Percentiles rank a stretch among this genome's conserved stretches.
Evolutionary conservation across 1,140 invertebrate species (phyloP).

Genomic region (Pseudoatta argentina): DNA sequence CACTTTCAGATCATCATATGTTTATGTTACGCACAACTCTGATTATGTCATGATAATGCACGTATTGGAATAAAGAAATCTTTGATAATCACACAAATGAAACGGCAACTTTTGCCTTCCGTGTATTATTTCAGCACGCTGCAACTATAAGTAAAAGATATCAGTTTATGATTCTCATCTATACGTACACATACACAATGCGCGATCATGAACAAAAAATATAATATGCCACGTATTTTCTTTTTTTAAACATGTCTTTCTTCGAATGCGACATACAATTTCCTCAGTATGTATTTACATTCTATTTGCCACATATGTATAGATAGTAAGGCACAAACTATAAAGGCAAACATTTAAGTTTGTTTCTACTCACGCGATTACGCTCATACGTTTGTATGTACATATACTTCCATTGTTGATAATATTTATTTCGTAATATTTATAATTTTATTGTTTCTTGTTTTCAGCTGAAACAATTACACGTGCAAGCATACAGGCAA

Average conservation of each 20-base stretch:
- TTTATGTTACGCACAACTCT: neutral
- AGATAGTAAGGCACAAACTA: constrained; percentile 19
- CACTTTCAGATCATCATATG: neutral
- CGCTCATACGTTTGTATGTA: neutral
- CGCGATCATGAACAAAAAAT: neutral
- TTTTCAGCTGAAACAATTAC: neutral
- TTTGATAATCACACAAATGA: neutral
- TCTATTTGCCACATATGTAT: constrained; percentile 1
- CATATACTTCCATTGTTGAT: neutral
- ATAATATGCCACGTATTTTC: neutral
- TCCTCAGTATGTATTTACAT: neutral
- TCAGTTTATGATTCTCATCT: neutral
- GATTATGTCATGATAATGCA: neutral
- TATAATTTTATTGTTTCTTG: neutral
- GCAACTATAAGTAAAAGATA: neutral
- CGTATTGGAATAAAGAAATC: neutral
- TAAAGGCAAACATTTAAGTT: neutral
- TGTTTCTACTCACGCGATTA: constrained; percentile 4
- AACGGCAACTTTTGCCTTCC: neutral
- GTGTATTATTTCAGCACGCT: neutral
- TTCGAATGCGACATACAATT: constrained; percentile 1
- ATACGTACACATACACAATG: too few species aligned
- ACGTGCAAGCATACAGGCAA: neutral
- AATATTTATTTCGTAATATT: neutral
- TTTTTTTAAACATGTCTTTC: constrained; percentile 4